phyloP scores from a whole-genome alignment of 2,888 invertebrate genomes.

The Spodoptera littoralis region DNA sequence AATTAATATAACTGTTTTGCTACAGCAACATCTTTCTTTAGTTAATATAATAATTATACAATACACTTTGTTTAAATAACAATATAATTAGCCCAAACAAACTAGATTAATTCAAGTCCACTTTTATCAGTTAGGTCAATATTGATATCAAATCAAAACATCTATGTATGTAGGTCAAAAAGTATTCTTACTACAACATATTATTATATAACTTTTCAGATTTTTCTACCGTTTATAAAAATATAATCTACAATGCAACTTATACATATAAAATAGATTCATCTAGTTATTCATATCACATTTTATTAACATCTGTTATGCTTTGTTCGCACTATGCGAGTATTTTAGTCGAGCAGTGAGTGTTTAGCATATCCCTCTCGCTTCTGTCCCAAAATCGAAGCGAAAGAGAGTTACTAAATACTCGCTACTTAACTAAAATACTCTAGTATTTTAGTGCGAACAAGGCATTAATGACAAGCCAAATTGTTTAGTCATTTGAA shows the following conservation, averaged over 20 bases:
- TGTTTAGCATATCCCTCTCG: no score
- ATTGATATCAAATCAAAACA: no score
- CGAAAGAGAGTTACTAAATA: no score
- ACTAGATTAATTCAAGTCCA: background rate
- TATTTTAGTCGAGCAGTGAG: no score
- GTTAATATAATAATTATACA: background rate
- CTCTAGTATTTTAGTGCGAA: no score
- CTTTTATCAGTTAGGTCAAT: background rate
- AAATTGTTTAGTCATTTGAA: slow-evolving; percentile 13
- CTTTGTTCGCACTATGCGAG: no score
- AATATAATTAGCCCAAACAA: background rate
- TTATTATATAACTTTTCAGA: background rate
- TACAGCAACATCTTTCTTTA: background rate
- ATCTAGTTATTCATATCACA: slow-evolving; percentile 48
- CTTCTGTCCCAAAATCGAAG: no score
- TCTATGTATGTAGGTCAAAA: background rate
- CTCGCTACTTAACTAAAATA: no score
- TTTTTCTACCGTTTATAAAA: slow-evolving; percentile 32
- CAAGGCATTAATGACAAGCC: slow-evolving; percentile 24
- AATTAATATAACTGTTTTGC: slow-evolving; percentile 2
- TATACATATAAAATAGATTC: slow-evolving; percentile 47
- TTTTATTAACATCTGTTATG: slow-evolving; percentile 29
- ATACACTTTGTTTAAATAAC: background rate
- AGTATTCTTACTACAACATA: background rate
- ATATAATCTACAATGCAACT: slow-evolving; percentile 47